Percentiles rank a stretch among this genome's conserved stretches.
These are phyloP conservation scores for Caenorhabditis inopinata DNA, from an alignment of 1,140 invertebrate genomes.

Conservation along the genomic window DNA sequence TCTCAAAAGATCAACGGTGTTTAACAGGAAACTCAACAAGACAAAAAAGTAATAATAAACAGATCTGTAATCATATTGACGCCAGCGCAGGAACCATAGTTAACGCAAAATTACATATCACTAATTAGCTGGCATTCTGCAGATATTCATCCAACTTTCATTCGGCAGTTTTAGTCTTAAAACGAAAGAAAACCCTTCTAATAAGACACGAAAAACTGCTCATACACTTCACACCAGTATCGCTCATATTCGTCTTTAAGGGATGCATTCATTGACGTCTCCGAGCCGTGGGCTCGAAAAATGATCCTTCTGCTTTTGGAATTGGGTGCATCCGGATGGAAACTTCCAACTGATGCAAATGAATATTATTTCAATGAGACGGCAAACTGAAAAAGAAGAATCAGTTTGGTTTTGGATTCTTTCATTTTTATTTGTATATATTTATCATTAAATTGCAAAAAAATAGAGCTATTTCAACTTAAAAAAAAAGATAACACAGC, in stretches of 20 bases:
- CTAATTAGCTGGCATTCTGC: too few relatives aligned
- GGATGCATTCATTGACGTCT: slow-evolving; percentile 58
- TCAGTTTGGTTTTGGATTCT: neutral
- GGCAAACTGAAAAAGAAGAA: slow-evolving; percentile 3
- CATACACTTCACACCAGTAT: too few relatives aligned
- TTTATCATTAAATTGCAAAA: neutral
- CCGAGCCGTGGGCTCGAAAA: slow-evolving; percentile 63
- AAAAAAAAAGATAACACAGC: neutral
- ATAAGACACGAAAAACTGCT: too few relatives aligned
- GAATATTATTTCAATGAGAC: slow-evolving; percentile 63
- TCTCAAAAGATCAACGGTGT: too few relatives aligned
- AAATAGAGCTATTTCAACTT: neutral
- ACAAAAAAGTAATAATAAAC: too few relatives aligned
- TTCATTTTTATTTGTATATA: slow-evolving; percentile 14
- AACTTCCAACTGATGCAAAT: slow-evolving; percentile 60
- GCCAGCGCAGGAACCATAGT: too few relatives aligned
- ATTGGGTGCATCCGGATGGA: slow-evolving; percentile 56
- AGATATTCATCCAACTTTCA: too few relatives aligned
- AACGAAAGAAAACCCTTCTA: too few relatives aligned
- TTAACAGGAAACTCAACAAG: too few relatives aligned
- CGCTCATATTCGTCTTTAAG: slow-evolving; percentile 1
- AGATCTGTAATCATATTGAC: too few relatives aligned
- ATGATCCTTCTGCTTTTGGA: slow-evolving; percentile 63
- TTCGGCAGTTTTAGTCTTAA: too few relatives aligned
- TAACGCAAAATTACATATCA: too few relatives aligned